phyloP scores from a whole-genome alignment of 1,140 invertebrate genomes.

The Sycobia sp. region DNA sequence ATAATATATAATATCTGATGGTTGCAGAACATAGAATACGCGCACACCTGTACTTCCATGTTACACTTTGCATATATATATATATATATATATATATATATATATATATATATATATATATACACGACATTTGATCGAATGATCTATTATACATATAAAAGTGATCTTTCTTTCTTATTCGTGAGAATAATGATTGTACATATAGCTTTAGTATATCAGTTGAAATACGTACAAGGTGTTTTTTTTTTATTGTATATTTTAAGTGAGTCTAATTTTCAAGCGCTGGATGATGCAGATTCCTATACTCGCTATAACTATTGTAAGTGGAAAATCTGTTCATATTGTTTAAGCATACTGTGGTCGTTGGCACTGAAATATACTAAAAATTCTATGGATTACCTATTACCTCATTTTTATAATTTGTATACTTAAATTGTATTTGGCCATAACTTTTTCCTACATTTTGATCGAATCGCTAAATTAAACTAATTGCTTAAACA shows the following conservation, averaged over 20 bases:
- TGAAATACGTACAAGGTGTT: conserved; percentile 1
- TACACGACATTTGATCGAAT: conserved; percentile 9
- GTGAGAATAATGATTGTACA: conserved; percentile 25
- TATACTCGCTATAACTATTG: conserved; percentile 19
- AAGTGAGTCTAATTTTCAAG: conserved; percentile 8
- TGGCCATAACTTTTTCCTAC: too few relatives aligned
- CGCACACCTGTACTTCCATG: neutral
- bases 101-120: too few relatives aligned
- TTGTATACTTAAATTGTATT: too few relatives aligned
- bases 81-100: too few relatives aligned
- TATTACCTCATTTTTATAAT: too few relatives aligned
- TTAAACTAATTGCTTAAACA: conserved; percentile 12
- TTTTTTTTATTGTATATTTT: conserved; percentile 10
- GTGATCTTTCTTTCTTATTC: neutral
- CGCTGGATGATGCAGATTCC: conserved; percentile 22
- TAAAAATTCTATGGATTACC: too few relatives aligned
- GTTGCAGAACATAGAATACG: conserved; percentile 38
- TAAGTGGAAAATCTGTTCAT: conserved; percentile 25
- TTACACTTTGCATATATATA: neutral
- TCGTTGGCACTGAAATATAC: too few relatives aligned
- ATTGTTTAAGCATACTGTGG: conserved; percentile 30
- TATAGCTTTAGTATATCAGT: conserved; percentile 11
- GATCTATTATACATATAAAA: neutral
- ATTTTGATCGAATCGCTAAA: too few relatives aligned
- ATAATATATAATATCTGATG: too few relatives aligned